Conservation (phyloP, 2,113 vertebrate species). For the Mustela nigripes region DNA sequence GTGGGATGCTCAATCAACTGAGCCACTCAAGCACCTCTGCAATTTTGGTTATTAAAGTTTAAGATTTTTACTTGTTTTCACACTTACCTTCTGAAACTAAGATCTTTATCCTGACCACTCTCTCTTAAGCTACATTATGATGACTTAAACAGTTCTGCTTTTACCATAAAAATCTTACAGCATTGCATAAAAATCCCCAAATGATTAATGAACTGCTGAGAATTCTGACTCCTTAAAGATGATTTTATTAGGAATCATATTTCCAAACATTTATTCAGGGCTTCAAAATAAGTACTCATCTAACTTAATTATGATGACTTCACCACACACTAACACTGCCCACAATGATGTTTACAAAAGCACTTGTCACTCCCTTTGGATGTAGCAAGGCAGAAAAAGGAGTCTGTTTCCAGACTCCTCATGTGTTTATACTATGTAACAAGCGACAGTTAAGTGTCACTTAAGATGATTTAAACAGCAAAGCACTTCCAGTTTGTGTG, state of each 20-base stretch:
- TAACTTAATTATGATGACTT: conserved; percentile 75
- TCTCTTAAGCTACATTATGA: neutral
- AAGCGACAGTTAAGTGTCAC: conserved; percentile 68
- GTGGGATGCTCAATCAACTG: neutral
- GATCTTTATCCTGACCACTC: conserved; percentile 7
- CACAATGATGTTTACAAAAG: conserved; percentile 76
- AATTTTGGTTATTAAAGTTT: conserved; percentile 1
- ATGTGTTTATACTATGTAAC: conserved; percentile 74
- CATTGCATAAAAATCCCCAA: conserved; percentile 64
- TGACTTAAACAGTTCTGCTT: conserved; percentile 67
- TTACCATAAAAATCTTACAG: conserved; percentile 55
- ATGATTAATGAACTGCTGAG: conserved; percentile 79
- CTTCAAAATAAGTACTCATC: conserved; percentile 71
- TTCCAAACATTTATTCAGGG: conserved; percentile 66
- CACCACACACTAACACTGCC: conserved; percentile 68
- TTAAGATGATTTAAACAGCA: conserved; percentile 52
- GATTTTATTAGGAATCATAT: conserved; percentile 70
- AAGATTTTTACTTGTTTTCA: conserved; percentile 38
- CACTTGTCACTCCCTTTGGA: conserved; percentile 75
- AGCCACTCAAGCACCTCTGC: neutral
- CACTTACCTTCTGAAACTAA: conserved; percentile 16
- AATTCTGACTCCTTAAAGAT: conserved; percentile 64
- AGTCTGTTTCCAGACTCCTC: conserved; percentile 62
- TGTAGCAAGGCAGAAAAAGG: conserved; percentile 70
- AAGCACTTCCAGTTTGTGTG: neutral